These are phyloP conservation scores for Megaceryle alcyon DNA, from an alignment of 2,797 vertebrate genomes.

Conservation along the genomic window DNA sequence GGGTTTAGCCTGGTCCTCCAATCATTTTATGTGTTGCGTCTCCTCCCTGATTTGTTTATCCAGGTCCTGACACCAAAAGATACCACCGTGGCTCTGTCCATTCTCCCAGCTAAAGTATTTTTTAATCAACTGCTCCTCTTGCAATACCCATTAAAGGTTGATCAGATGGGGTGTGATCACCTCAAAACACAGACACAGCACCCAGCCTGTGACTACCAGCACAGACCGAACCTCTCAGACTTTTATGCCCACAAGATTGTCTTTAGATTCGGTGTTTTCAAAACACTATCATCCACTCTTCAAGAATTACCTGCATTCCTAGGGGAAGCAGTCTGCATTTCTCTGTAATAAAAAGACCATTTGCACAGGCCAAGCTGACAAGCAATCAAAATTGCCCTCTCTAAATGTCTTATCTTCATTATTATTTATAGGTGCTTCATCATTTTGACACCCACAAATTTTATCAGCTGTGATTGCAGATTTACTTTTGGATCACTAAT, in stretches of 20 bases:
- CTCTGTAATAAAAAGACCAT: conserved; percentile 34
- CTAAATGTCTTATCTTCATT: conserved; percentile 48
- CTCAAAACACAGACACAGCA: background rate
- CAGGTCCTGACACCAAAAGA: background rate
- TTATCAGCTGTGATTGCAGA: conserved; percentile 52
- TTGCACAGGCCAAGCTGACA: background rate
- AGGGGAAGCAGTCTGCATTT: conserved; percentile 10
- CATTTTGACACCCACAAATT: conserved; percentile 57
- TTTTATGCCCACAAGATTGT: background rate
- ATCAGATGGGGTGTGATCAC: background rate
- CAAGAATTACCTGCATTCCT: background rate
- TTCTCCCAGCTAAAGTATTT: background rate
- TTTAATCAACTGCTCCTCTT: background rate
- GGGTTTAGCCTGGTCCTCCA: background rate
- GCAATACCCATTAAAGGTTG: background rate
- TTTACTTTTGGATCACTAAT: conserved; percentile 61
- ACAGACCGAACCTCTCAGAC: background rate
- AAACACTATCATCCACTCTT: background rate
- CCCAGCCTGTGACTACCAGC: background rate
- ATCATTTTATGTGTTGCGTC: background rate
- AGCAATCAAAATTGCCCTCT: conserved; percentile 44
- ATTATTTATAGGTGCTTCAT: conserved; percentile 64
- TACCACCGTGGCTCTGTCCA: background rate
- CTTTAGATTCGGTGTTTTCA: background rate
- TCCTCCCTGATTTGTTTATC: background rate